Evolutionary conservation across 2,113 vertebrate genomes (phyloP).

Genomic region (Myodes glareolus): DNA sequence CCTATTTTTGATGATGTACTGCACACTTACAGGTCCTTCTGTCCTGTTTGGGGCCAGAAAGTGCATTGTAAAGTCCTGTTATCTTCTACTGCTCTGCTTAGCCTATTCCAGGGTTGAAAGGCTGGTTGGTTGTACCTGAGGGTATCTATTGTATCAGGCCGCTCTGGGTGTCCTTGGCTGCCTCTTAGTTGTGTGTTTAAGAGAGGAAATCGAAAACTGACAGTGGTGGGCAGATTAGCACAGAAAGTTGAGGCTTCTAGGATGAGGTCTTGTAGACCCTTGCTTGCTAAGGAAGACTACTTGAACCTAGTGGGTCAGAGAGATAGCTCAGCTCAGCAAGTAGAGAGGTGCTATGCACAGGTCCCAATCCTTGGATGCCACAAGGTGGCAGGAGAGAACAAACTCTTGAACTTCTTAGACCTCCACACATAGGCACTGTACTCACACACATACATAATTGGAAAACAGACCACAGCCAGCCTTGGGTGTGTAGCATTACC

Average conservation of each 20-base stretch:
- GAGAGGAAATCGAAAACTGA: neutral
- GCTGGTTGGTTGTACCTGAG: neutral
- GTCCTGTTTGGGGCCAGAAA: neutral
- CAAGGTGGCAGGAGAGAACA: constrained; percentile 24
- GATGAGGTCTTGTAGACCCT: neutral
- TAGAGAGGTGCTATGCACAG: neutral
- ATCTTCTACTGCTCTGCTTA: neutral
- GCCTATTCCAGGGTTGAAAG: neutral
- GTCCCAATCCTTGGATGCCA: neutral
- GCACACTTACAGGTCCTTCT: neutral
- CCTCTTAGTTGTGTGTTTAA: neutral
- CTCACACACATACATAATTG: neutral
- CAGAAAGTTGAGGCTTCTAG: neutral
- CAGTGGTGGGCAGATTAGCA: neutral
- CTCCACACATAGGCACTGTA: neutral
- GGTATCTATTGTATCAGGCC: neutral
- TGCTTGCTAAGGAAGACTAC: neutral
- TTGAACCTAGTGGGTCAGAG: neutral
- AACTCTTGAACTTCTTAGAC: neutral
- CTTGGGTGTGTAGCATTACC: neutral
- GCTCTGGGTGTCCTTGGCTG: neutral
- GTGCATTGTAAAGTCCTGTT: neutral
- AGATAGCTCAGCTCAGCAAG: neutral
- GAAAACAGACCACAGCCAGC: neutral
- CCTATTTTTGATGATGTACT: neutral